These are phyloP conservation scores for Chelmon rostratus DNA, from an alignment of 2,797 vertebrate genomes.

Conservation along the genomic window DNA sequence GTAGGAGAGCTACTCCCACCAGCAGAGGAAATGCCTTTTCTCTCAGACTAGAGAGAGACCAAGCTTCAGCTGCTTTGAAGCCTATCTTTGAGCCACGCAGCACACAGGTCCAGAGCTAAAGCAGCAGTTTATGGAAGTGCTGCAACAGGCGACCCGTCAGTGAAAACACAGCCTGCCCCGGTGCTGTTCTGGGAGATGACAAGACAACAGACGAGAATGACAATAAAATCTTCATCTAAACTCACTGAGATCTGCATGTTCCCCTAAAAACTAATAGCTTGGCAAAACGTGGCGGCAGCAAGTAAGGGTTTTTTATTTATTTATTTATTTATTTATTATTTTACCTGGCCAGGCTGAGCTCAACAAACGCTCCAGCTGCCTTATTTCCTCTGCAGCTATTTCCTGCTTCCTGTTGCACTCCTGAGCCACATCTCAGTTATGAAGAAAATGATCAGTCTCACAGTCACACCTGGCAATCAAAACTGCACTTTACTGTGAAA, in stretches of 20 bases:
- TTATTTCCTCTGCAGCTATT: conserved; percentile 58
- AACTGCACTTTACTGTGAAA: conserved; percentile 51
- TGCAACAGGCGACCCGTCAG: conserved; percentile 23
- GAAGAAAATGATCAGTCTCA: conserved; percentile 42
- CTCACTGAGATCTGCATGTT: conserved; percentile 1
- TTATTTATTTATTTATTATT: too few relatives aligned
- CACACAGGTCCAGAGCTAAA: conserved; percentile 39
- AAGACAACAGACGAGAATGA: conserved; percentile 34
- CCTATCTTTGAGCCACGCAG: conserved; percentile 41
- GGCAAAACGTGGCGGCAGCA: conserved; percentile 1
- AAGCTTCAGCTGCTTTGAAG: conserved; percentile 58
- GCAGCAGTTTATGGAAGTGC: conserved; percentile 45
- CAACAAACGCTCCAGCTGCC: conserved; percentile 55
- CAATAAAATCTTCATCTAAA: neutral
- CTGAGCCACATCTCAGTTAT: conserved; percentile 40
- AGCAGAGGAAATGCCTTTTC: conserved; percentile 65
- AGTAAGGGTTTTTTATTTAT: neutral
- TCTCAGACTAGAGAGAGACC: conserved; percentile 43
- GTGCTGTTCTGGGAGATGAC: conserved; percentile 16
- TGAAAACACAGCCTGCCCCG: conserved; percentile 14
- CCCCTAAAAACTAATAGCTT: conserved; percentile 11
- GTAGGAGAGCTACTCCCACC: conserved; percentile 55
- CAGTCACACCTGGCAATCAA: conserved; percentile 64
- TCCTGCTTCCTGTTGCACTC: conserved; percentile 64
- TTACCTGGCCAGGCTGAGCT: conserved; percentile 28